Conservation (phyloP, 2,113 vertebrate genomes). For the Cottus gobio region DNA sequence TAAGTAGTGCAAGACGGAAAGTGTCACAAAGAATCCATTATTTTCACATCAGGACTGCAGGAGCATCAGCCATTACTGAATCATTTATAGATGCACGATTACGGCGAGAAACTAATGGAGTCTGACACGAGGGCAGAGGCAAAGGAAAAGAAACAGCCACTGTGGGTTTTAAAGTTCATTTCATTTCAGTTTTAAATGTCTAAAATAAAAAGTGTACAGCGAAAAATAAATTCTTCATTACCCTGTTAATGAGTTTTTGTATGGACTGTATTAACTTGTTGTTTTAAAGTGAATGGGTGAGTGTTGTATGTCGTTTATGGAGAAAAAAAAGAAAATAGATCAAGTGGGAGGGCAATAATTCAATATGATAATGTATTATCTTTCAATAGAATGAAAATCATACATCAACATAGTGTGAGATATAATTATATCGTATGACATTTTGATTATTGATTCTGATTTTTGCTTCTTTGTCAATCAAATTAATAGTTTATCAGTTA, state of each 20-base stretch:
- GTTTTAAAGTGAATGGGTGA: neutral
- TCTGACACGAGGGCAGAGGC: constrained; percentile 23
- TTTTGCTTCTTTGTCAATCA: too few relatives aligned
- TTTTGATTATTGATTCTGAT: too few relatives aligned
- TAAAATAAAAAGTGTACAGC: neutral
- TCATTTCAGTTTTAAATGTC: constrained; percentile 8
- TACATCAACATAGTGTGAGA: too few relatives aligned
- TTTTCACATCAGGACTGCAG: constrained; percentile 35
- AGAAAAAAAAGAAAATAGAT: neutral
- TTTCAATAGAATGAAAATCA: too few relatives aligned
- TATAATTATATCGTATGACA: too few relatives aligned
- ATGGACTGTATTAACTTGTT: neutral
- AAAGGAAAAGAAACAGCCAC: neutral
- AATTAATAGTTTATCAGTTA: too few relatives aligned
- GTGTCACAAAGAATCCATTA: constrained; percentile 24
- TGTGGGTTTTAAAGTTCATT: neutral
- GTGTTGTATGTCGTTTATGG: neutral
- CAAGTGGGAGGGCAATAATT: too few relatives aligned
- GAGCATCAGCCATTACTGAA: constrained; percentile 31
- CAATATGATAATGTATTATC: too few relatives aligned
- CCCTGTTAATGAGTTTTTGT: neutral
- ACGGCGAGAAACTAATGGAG: constrained; percentile 43
- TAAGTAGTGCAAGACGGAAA: neutral
- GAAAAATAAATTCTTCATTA: neutral
- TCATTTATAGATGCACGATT: constrained; percentile 46